Conservation (phyloP, 2,888 invertebrate genomes). For the Clanis bilineata region DNA sequence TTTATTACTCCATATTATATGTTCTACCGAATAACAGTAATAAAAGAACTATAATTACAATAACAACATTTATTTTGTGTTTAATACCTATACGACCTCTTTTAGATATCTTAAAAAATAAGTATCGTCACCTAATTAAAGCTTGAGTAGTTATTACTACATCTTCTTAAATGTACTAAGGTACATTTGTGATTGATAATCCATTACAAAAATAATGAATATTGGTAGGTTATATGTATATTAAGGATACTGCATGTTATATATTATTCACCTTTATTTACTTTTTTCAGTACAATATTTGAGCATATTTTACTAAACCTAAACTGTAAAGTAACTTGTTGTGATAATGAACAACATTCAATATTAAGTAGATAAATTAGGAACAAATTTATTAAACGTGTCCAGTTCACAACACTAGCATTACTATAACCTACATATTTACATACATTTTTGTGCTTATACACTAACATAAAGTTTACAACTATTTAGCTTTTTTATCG, state of each 20-base stretch:
- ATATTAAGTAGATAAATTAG: constrained; percentile 17
- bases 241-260: background rate
- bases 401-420: constrained; percentile 69
- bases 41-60: no score
- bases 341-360: constrained; percentile 73
- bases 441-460: background rate
- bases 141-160: no score
- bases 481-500: constrained; percentile 34
- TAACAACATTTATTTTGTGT: no score
- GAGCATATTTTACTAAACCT: constrained; percentile 19
- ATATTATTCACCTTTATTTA: background rate
- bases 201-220: no score
- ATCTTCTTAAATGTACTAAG: no score
- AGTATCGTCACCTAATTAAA: no score
- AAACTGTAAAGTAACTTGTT: constrained; percentile 42
- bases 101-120: no score
- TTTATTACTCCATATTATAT: no score
- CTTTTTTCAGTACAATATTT: background rate
- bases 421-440: constrained; percentile 22
- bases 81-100: no score
- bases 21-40: no score
- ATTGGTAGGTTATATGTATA: background rate
- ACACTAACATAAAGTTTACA: background rate
- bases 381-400: constrained; percentile 54
- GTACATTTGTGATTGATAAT: no score